A percentile compares a stretch with the other conserved stretches of the same genome.
These are phyloP conservation scores for Melospiza georgiana DNA, from an alignment of 2,113 vertebrate species.

Conservation along the genomic window DNA sequence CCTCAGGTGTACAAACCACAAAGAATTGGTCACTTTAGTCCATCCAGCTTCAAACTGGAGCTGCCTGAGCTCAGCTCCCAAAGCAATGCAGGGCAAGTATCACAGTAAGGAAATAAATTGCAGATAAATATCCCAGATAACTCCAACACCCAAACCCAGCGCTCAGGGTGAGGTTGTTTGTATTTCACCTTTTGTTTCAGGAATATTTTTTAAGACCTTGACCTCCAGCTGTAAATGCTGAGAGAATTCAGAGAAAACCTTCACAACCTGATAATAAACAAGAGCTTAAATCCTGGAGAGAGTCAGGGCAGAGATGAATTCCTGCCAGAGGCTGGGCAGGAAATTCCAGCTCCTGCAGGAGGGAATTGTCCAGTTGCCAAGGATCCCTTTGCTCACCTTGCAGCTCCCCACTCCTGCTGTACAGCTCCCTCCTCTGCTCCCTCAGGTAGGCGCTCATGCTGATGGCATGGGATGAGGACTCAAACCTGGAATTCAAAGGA, in stretches of 20 bases:
- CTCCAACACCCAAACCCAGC: background rate
- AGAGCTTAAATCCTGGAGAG: background rate
- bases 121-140: background rate
- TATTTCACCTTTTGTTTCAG: background rate
- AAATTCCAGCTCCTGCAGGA: background rate
- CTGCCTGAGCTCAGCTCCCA: background rate
- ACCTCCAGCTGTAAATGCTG: background rate
- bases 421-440: slow-evolving; percentile 94
- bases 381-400: slow-evolving; percentile 82
- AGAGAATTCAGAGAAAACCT: background rate
- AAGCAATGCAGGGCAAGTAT: background rate
- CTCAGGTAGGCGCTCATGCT: slow-evolving; percentile 98
- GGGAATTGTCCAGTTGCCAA: background rate
- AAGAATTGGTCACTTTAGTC: background rate
- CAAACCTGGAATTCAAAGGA: slow-evolving; percentile 78
- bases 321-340: background rate
- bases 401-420: slow-evolving; percentile 97
- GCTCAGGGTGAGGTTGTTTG: background rate
- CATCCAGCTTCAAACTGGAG: background rate
- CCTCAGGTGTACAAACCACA: background rate
- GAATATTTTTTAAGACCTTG: background rate
- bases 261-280: background rate
- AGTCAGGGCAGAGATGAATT: background rate
- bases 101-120: background rate
- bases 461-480: slow-evolving; percentile 97